phyloP scores from a whole-genome alignment of 2,797 vertebrate species.

The Champsocephalus esox region DNA sequence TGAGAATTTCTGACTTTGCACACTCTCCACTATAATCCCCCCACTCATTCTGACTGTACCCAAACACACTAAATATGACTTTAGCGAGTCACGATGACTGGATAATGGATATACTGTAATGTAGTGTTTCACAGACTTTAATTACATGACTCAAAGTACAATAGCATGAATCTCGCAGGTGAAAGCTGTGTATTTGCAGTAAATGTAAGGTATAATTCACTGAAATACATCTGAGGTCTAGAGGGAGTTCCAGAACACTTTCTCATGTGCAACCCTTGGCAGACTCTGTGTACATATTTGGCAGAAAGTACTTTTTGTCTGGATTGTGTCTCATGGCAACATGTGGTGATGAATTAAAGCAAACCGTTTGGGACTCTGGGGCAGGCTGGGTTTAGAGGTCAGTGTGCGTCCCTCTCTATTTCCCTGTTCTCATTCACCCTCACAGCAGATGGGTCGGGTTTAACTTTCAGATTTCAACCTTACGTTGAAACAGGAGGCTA shows the following conservation, averaged over 20 bases:
- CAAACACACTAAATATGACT: slow-evolving; percentile 57
- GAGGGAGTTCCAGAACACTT: slow-evolving; percentile 40
- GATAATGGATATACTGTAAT: slow-evolving; percentile 22
- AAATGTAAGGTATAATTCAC: slow-evolving; percentile 48
- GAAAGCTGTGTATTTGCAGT: slow-evolving; percentile 21
- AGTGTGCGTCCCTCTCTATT: slow-evolving; percentile 34
- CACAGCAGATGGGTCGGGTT: slow-evolving; percentile 26
- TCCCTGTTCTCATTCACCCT: slow-evolving; percentile 24
- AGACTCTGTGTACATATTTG: slow-evolving; percentile 51
- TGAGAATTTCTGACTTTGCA: slow-evolving; percentile 63
- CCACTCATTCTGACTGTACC: slow-evolving; percentile 46
- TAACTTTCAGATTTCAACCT: slow-evolving; percentile 45
- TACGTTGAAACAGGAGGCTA: slow-evolving; percentile 8
- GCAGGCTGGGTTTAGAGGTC: slow-evolving; percentile 56
- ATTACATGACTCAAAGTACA: slow-evolving; percentile 47
- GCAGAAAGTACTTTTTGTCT: slow-evolving; percentile 50
- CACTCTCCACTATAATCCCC: slow-evolving; percentile 57
- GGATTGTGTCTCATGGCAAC: slow-evolving; percentile 55
- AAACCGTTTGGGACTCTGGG: slow-evolving; percentile 57
- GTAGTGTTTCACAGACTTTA: slow-evolving; percentile 34
- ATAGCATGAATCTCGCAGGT: slow-evolving; percentile 30
- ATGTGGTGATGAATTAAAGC: slow-evolving; percentile 70
- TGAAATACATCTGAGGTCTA: slow-evolving; percentile 27
- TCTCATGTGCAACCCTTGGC: slow-evolving; percentile 69
- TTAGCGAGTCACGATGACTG: slow-evolving; percentile 51